Percentiles rank a stretch among this genome's conserved stretches.
Evolutionary conservation across 2,888 invertebrate genomes (phyloP).

Genomic region (Chirona hameri): DNA sequence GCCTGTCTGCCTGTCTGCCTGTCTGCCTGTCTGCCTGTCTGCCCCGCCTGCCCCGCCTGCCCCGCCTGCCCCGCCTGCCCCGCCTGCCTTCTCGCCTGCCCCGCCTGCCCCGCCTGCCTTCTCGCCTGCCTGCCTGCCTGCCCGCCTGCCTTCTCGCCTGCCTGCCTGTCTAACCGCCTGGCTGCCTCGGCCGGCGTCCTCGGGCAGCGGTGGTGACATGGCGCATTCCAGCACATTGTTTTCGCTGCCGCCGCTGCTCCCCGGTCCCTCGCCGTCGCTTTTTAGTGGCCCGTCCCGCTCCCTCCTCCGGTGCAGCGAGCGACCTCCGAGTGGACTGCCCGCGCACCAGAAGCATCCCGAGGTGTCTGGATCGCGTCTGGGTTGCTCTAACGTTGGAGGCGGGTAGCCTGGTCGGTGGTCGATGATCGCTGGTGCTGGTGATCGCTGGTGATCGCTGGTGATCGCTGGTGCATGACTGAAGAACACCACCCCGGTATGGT

Average conservation of each 20-base stretch:
- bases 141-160: background rate
- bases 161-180: background rate
- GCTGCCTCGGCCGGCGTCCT: background rate
- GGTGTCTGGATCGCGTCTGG: no score
- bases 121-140: background rate
- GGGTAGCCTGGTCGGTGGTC: no score
- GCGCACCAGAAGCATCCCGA: no score
- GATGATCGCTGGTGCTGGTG: no score
- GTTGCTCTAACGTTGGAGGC: no score
- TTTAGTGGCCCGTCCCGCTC: background rate
- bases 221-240: background rate
- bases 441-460: no score
- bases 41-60: background rate
- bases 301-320: no score
- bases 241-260: background rate
- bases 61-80: no score
- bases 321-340: no score
- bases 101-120: background rate
- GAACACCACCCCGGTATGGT: no score
- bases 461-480: no score
- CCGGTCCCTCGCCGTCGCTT: background rate
- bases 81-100: background rate
- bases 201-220: background rate
- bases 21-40: no score
- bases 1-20: background rate